These are phyloP conservation scores for Cyclargus thomasi DNA, from an alignment of 1,140 invertebrate species.

Conservation along the genomic window DNA sequence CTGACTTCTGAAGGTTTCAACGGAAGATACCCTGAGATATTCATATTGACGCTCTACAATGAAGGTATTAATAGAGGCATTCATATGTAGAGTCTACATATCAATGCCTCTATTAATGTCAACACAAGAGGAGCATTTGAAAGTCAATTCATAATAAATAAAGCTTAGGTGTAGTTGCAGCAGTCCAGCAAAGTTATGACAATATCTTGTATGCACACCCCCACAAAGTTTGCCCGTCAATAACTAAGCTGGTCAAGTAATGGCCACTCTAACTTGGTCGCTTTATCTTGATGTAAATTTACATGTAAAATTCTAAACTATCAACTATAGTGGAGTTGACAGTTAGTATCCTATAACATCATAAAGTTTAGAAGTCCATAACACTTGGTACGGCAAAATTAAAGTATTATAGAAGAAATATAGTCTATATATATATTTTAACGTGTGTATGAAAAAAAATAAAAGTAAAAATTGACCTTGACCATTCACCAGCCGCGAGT, in stretches of 20 bases:
- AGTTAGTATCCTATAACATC: neutral
- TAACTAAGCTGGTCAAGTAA: neutral
- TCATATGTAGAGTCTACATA: too few relatives aligned
- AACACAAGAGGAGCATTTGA: neutral
- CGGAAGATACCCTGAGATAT: too few relatives aligned
- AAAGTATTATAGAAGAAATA: too few relatives aligned
- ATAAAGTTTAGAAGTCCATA: neutral
- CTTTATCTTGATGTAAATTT: neutral
- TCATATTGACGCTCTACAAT: too few relatives aligned
- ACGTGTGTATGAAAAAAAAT: too few relatives aligned
- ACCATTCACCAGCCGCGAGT: neutral
- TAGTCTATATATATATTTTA: too few relatives aligned
- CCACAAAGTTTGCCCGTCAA: neutral
- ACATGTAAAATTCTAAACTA: neutral
- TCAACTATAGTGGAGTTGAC: neutral
- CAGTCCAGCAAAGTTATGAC: neutral
- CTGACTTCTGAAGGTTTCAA: too few relatives aligned
- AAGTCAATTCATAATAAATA: neutral
- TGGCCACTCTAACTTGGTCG: neutral
- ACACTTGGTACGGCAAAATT: too few relatives aligned
- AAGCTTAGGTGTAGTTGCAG: conserved; percentile 4
- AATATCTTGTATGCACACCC: conserved; percentile 18
- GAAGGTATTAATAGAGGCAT: too few relatives aligned
- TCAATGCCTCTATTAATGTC: too few relatives aligned
- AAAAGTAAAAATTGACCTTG: too few relatives aligned